Evolutionary conservation across 2,797 vertebrate species (phyloP).

Genomic region (Alca torda): DNA sequence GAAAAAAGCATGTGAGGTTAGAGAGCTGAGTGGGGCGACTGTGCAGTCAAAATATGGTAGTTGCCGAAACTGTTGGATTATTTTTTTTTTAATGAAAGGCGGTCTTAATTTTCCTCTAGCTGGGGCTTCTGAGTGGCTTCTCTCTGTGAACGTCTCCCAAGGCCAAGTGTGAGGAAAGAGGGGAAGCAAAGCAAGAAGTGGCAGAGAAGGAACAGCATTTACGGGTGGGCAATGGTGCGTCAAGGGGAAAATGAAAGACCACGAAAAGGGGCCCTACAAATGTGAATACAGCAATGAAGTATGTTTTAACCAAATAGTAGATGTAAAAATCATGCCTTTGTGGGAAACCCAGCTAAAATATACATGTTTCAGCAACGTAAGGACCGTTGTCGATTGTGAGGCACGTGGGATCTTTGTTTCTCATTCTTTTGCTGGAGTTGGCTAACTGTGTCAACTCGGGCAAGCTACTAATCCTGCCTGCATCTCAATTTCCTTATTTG

Average conservation of each 20-base stretch:
- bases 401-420: slow-evolving; percentile 6
- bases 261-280: not conserved
- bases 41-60: not conserved
- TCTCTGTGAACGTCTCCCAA: not conserved
- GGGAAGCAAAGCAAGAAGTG: not conserved
- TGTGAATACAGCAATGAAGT: not conserved
- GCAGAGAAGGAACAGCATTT: not conserved
- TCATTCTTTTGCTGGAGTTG: not conserved
- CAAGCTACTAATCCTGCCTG: slow-evolving; percentile 35
- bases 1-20: not conserved
- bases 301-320: not conserved
- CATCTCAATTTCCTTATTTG: slow-evolving; percentile 47
- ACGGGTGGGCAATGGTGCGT: not conserved
- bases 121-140: not conserved
- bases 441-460: slow-evolving; percentile 20
- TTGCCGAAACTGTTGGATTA: not conserved
- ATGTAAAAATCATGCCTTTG: not conserved
- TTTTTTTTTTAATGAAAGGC: not conserved
- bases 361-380: not conserved
- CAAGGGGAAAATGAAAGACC: not conserved
- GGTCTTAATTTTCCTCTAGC: not conserved
- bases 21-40: not conserved
- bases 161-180: not conserved
- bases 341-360: not conserved
- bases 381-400: not conserved